Percentiles rank a stretch among this genome's conserved stretches.
Evolutionary conservation across 2,113 vertebrate species (phyloP).

Genomic region (Chiloscyllium plagiosum): DNA sequence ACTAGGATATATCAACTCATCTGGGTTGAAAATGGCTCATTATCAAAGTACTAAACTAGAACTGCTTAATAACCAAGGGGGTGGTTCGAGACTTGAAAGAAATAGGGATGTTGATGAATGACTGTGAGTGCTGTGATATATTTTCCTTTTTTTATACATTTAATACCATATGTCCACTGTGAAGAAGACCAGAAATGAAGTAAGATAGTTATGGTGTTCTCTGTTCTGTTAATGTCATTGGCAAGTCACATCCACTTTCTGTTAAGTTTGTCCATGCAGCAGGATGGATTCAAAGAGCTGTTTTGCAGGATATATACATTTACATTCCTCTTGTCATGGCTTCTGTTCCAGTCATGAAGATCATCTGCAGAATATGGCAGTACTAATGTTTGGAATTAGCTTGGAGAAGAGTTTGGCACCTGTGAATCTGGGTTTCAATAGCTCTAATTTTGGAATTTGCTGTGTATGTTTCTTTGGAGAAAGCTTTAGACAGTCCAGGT

Average conservation of each 20-base stretch:
- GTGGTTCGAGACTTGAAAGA: conserved; percentile 24
- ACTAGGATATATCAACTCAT: conserved; percentile 42
- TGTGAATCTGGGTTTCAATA: too few species aligned
- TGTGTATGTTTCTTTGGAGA: too few species aligned
- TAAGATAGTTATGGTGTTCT: too few species aligned
- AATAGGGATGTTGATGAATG: conserved; percentile 7
- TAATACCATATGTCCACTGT: not conserved
- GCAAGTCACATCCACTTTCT: not conserved
- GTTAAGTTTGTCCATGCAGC: not conserved
- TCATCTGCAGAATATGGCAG: not conserved
- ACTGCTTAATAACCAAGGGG: not conserved
- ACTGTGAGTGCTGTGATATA: not conserved
- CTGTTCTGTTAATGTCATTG: not conserved
- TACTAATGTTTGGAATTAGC: not conserved
- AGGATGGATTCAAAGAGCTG: too few species aligned
- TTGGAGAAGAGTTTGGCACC: too few species aligned
- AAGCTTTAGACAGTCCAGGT: too few species aligned
- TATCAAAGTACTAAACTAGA: conserved; percentile 46
- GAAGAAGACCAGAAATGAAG: not conserved
- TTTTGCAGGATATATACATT: not conserved
- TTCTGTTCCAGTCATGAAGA: not conserved
- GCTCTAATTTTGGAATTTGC: too few species aligned
- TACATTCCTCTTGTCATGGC: not conserved
- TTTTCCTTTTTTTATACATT: not conserved
- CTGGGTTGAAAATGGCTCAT: conserved; percentile 51